Conservation (phyloP, 2,113 vertebrate species). For the Calyptomena viridis region DNA sequence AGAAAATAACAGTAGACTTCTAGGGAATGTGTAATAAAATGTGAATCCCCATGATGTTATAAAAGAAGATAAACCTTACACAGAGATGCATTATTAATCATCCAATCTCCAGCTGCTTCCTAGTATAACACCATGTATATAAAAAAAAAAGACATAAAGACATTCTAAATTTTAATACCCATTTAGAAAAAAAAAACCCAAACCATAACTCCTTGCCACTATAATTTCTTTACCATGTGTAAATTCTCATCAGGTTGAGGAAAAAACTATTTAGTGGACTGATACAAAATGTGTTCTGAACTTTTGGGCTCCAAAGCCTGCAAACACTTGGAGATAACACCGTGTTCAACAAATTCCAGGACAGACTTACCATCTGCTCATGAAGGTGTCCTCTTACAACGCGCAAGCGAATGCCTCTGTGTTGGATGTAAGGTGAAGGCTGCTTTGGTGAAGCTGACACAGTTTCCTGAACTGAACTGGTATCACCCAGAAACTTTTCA, state of each 20-base stretch:
- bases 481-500: not conserved
- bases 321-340: not conserved
- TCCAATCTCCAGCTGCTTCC: not conserved
- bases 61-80: not conserved
- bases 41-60: not conserved
- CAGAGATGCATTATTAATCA: not conserved
- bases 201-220: not conserved
- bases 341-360: not conserved
- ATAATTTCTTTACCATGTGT: not conserved
- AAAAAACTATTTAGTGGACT: not conserved
- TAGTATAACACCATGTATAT: not conserved
- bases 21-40: not conserved
- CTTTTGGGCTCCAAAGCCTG: not conserved
- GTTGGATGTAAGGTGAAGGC: not conserved
- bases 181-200: not conserved
- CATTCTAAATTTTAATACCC: not conserved
- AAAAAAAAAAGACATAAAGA: not conserved
- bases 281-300: not conserved
- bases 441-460: not conserved
- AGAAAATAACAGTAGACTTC: not conserved
- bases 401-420: constrained; percentile 36
- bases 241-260: not conserved
- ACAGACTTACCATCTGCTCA: constrained; percentile 72
- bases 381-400: constrained; percentile 65
- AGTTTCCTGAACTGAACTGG: not conserved